These are phyloP conservation scores for Nannoperca obscura DNA, from an alignment of 2,797 vertebrate genomes.

Conservation along the genomic window DNA sequence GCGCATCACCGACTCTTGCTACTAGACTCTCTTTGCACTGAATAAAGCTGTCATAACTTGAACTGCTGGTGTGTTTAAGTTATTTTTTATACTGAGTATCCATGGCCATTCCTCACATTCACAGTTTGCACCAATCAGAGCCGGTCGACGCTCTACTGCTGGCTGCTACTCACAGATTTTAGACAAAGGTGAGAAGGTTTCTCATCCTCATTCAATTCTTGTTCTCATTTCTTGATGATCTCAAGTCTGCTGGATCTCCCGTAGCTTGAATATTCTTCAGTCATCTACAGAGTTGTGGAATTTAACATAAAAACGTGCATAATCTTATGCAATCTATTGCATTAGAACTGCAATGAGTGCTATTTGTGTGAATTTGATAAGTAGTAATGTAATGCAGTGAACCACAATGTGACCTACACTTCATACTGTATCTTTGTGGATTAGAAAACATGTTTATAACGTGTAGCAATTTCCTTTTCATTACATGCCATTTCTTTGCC, in stretches of 20 bases:
- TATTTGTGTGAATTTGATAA: not conserved
- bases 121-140: not conserved
- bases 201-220: not conserved
- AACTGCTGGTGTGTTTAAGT: slow-evolving; percentile 8
- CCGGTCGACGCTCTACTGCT: not conserved
- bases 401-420: not conserved
- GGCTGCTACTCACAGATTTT: not conserved
- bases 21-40: slow-evolving; percentile 67
- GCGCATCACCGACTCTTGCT: slow-evolving; percentile 80
- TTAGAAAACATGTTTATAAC: not conserved
- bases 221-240: not conserved
- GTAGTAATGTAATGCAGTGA: not conserved
- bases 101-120: not conserved
- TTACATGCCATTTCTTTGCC: not conserved
- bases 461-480: not conserved
- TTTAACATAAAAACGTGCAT: not conserved
- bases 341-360: not conserved
- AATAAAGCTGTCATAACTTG: slow-evolving; percentile 76
- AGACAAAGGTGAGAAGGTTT: not conserved
- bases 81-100: not conserved
- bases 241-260: not conserved
- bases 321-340: not conserved
- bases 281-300: not conserved
- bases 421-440: not conserved
- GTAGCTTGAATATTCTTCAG: not conserved